Conservation (phyloP, 1,140 invertebrate genomes). For the Diachasma alloeum region DNA sequence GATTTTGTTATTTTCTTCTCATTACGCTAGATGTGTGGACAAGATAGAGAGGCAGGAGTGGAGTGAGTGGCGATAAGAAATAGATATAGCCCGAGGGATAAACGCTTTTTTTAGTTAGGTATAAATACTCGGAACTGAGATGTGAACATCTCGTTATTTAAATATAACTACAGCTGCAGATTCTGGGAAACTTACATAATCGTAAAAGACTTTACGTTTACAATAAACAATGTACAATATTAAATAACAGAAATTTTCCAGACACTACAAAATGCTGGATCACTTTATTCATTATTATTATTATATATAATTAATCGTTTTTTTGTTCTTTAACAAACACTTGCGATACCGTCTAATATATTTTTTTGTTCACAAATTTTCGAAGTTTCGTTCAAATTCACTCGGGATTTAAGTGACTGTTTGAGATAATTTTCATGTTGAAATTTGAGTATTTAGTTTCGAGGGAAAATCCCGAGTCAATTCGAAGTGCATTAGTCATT, state of each 20-base stretch:
- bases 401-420: background rate
- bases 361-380: background rate
- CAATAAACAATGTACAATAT: slow-evolving; percentile 27
- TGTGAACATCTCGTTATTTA: background rate
- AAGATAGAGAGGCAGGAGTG: background rate
- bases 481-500: background rate
- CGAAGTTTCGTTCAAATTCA: background rate
- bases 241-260: background rate
- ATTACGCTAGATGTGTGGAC: background rate
- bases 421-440: too few species aligned
- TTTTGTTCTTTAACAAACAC: background rate
- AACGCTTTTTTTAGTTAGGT: slow-evolving; percentile 4
- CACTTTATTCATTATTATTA: slow-evolving; percentile 5
- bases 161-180: slow-evolving; percentile 12
- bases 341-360: too few species aligned
- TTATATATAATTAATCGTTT: background rate
- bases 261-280: slow-evolving; percentile 21
- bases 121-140: background rate
- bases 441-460: too few species aligned
- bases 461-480: background rate
- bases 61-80: background rate
- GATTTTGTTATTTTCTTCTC: background rate
- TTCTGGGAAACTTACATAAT: slow-evolving; percentile 15
- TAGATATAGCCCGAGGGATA: background rate
- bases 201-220: background rate